Conservation (phyloP, 1,140 invertebrate genomes). For the Aphaenogaster ashmeadi region DNA sequence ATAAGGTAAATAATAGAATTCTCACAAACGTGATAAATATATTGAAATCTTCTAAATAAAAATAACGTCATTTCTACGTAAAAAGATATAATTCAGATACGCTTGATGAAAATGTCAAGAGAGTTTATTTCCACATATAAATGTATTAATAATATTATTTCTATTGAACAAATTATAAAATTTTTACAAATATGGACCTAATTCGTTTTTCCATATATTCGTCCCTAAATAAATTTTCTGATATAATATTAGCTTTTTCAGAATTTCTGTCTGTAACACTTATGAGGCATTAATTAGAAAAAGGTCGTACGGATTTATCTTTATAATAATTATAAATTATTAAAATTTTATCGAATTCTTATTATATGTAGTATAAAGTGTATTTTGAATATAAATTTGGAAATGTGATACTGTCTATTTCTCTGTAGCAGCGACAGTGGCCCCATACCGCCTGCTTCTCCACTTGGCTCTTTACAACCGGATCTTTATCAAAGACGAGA, state of each 20-base stretch:
- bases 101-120: not conserved
- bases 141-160: constrained; percentile 6
- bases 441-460: constrained; percentile 89
- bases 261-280: not conserved
- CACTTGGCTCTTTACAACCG: constrained; percentile 94
- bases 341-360: not conserved
- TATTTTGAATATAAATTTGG: not conserved
- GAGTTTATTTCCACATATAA: not conserved
- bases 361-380: not conserved
- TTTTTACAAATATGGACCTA: not conserved
- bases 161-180: not conserved
- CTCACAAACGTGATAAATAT: constrained; percentile 9
- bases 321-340: not conserved
- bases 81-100: not conserved
- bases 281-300: not conserved
- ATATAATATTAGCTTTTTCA: constrained; percentile 23
- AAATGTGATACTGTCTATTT: constrained; percentile 2
- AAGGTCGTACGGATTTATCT: not conserved
- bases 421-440: constrained; percentile 74
- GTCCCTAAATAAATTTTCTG: not conserved
- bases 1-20: constrained; percentile 78
- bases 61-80: not conserved
- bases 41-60: not conserved
- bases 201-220: not conserved
- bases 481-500: constrained; percentile 93